Percentiles rank a stretch among this genome's conserved stretches.
These are phyloP conservation scores for Enteromius viviparus DNA, from an alignment of 2,797 vertebrate genomes.

Conservation along the genomic window DNA sequence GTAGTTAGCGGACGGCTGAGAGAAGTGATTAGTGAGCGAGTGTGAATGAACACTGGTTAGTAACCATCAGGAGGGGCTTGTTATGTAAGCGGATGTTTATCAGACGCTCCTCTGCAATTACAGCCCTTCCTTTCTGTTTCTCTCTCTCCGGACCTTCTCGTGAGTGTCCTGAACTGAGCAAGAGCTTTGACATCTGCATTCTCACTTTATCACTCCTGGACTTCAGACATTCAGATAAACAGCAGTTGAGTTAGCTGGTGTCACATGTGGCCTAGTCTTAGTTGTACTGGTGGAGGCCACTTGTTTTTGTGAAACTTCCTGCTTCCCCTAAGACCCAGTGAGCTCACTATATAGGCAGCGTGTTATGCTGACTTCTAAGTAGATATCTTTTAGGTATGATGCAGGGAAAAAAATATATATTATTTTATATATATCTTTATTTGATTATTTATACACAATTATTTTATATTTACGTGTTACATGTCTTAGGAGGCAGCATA, in stretches of 20 bases:
- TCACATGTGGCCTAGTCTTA: neutral
- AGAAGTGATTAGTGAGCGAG: slow-evolving; percentile 12
- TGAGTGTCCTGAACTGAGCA: neutral
- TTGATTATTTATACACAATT: no score
- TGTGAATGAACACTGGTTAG: slow-evolving; percentile 10
- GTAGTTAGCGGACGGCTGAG: no score
- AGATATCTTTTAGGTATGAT: neutral
- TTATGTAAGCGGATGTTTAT: slow-evolving; percentile 31
- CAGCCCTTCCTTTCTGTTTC: neutral
- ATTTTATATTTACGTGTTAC: no score
- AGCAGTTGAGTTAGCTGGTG: neutral
- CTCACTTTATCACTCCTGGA: neutral
- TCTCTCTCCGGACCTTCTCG: neutral
- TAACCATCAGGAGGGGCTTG: neutral
- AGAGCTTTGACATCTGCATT: neutral
- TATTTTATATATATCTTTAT: neutral
- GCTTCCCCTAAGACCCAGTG: no score
- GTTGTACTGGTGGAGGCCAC: neutral
- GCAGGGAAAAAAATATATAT: no score
- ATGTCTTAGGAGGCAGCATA: no score
- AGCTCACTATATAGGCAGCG: neutral
- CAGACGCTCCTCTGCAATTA: slow-evolving; percentile 23
- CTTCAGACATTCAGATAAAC: slow-evolving; percentile 12
- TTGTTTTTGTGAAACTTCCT: no score
- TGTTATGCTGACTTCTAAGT: neutral